Base-by-base conservation (phyloP, 2,888 invertebrate species). In the Acleris cristana region DNA sequence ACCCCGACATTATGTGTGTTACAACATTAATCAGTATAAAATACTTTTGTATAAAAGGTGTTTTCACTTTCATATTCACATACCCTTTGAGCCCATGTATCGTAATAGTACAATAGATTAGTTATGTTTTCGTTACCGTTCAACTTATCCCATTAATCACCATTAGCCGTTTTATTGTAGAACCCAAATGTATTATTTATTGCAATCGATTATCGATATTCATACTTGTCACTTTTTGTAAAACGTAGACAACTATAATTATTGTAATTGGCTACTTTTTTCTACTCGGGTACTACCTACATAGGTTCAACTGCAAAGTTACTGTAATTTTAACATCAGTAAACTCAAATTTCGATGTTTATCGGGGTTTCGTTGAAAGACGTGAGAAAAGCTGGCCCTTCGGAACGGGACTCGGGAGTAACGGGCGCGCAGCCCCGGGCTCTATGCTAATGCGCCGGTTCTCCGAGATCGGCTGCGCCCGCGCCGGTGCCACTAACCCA, bases 401-500 rank as follows among this genome's bases (percentile, higher is more conserved):
- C 72, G 75, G 75, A 88, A 84, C 86, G 85, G 84, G 87, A 86
- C 81, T 78, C 83, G 78, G 87, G 84, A 87, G 80, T 89, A 90
- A 89, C 86, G 90, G 89, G 79, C 78, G 52, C 18, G 69, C 76
- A 81, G 90, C 91, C 85, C 82, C 80, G 76, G 87, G 91, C 88
- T 71, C 82, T 89, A 90, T 89, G 90, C 80, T 88, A 89, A 89
- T 90, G 84, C 79, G 79, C 75, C 78, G 81, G 83, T 80, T 85
- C 84, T 81, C 78, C 76, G 79, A 76, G 76, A 81, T 77, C 61
- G 49, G 78, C 81, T 74, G 81, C 74, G 78, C 76, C 75, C 77
- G 74, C 73, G 72, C 76, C 70, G 76, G 86, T 88, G 83, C 91
- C 75, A 92, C 91, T 92, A 87, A 92, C 92, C 92, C 82, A 91